These are phyloP conservation scores for Drosophila quinaria DNA, from an alignment of 2,888 invertebrate genomes.

Conservation along the genomic window DNA sequence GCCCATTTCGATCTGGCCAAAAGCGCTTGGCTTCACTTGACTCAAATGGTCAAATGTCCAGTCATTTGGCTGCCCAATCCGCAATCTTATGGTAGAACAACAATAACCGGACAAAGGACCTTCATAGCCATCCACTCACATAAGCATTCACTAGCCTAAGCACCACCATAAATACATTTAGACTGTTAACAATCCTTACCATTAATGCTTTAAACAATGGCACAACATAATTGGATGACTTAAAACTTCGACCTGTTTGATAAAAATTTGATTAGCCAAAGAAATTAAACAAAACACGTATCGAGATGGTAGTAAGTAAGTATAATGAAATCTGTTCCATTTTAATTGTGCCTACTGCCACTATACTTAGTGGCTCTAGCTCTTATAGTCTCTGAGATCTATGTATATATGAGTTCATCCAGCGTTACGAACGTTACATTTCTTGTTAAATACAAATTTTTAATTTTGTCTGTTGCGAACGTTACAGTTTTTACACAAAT, in stretches of 20 bases:
- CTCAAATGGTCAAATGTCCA: slow-evolving; percentile 19
- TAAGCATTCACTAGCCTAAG: too few species aligned
- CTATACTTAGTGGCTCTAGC: too few species aligned
- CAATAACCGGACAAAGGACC: slow-evolving; percentile 22
- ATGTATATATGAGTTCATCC: too few species aligned
- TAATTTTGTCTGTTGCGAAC: too few species aligned
- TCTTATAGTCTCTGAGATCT: too few species aligned
- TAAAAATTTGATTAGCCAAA: not conserved
- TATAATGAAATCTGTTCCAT: too few species aligned
- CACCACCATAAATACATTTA: not conserved
- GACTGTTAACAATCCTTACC: not conserved
- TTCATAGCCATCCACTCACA: not conserved
- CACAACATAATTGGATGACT: not conserved
- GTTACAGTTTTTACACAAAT: too few species aligned
- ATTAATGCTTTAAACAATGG: not conserved
- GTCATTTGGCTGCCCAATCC: slow-evolving; percentile 29
- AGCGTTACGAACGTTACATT: too few species aligned
- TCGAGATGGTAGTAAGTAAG: too few species aligned
- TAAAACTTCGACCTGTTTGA: not conserved
- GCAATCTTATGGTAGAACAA: not conserved
- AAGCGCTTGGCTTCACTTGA: slow-evolving; percentile 33
- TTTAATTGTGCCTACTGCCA: too few species aligned
- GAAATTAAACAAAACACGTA: too few species aligned
- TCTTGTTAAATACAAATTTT: too few species aligned
- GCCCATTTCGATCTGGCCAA: slow-evolving; percentile 4